A percentile compares a stretch with the other conserved stretches of the same genome.
These are phyloP conservation scores for Sceloporus tristichus DNA, from an alignment of 2,113 vertebrate genomes.

Conservation along the genomic window DNA sequence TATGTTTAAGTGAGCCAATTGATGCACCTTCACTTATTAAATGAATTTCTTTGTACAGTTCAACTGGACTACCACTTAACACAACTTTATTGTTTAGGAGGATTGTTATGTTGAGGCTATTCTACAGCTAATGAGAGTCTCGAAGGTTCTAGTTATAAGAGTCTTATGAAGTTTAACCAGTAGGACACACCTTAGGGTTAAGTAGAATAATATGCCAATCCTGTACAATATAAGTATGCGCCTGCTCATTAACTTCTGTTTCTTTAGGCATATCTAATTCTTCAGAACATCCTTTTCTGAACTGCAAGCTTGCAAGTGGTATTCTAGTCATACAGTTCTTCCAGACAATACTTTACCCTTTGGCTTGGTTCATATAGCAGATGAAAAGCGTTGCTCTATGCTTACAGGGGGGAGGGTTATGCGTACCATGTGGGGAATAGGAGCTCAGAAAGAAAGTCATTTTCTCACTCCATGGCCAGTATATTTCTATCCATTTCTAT, in stretches of 20 bases:
- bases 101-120: slow-evolving; percentile 10
- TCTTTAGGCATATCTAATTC: neutral
- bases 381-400: neutral
- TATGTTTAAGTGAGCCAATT: slow-evolving; percentile 21
- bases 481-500: too few species aligned
- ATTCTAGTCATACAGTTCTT: neutral
- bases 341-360: neutral
- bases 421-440: neutral
- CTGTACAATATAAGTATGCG: neutral
- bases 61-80: slow-evolving; percentile 5
- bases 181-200: neutral
- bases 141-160: slow-evolving; percentile 10
- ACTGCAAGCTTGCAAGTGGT: neutral
- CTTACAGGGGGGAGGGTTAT: neutral
- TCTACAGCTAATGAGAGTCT: slow-evolving; percentile 20
- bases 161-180: slow-evolving; percentile 17
- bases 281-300: slow-evolving; percentile 8
- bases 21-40: slow-evolving; percentile 28
- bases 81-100: slow-evolving; percentile 16
- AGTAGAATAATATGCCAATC: neutral
- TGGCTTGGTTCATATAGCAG: neutral
- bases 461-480: neutral
- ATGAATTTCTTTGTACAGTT: slow-evolving; percentile 30
- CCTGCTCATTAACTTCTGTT: neutral
- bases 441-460: too few species aligned